A percentile compares a stretch with the other conserved stretches of the same genome.
phyloP scores from a whole-genome alignment of 1,140 invertebrate species.

The Euura saliciscinereae region DNA sequence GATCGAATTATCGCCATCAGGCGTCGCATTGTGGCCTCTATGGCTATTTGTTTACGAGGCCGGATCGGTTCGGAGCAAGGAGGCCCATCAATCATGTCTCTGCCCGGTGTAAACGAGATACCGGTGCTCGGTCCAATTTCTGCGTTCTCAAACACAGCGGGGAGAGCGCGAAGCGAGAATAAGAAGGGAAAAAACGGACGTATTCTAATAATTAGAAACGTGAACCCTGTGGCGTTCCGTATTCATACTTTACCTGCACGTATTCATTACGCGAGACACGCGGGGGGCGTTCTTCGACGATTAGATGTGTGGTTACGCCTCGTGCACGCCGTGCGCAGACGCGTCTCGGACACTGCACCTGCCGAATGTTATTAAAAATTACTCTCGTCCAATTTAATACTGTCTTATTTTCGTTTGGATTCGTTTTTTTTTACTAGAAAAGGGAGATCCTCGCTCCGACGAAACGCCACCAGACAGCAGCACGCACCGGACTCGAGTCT shows the following conservation, averaged over 20 bases:
- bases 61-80: background rate
- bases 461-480: constrained; percentile 1
- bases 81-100: background rate
- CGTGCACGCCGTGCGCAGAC: no score
- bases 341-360: no score
- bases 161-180: background rate
- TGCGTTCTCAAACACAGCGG: background rate
- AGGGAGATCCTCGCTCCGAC: background rate
- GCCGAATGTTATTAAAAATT: background rate
- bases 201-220: constrained; percentile 17
- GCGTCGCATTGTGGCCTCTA: no score
- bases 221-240: constrained; percentile 16
- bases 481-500: background rate
- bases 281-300: constrained; percentile 36
- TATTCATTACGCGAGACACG: constrained; percentile 18
- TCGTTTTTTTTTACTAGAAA: background rate
- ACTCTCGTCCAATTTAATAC: background rate
- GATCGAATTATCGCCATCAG: no score
- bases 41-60: background rate
- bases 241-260: constrained; percentile 17
- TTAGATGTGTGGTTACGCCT: constrained; percentile 44
- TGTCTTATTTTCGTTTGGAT: background rate
- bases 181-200: background rate
- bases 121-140: constrained; percentile 15
- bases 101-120: background rate